phyloP scores from a whole-genome alignment of 1,140 invertebrate species.

The Megalonaias nervosa region DNA sequence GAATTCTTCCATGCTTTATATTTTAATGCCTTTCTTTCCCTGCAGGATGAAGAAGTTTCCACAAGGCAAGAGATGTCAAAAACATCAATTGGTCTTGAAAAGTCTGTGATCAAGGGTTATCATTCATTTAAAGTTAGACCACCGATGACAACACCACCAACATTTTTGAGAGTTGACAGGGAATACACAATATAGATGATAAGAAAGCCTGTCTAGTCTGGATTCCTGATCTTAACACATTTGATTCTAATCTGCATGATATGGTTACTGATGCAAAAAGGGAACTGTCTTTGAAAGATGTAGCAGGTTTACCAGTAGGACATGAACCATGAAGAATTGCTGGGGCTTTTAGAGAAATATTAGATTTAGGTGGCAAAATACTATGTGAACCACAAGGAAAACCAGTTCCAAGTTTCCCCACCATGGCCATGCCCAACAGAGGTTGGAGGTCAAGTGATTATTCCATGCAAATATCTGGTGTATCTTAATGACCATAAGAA shows the following conservation, averaged over 20 bases:
- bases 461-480: too few species aligned
- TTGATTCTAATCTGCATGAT: background rate
- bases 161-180: conserved; percentile 7
- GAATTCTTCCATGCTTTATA: too few species aligned
- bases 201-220: conserved; percentile 18
- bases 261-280: conserved; percentile 21
- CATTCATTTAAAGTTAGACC: conserved; percentile 11
- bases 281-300: conserved; percentile 1
- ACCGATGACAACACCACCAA: conserved; percentile 3
- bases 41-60: too few species aligned
- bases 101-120: conserved; percentile 21
- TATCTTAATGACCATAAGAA: too few species aligned
- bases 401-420: conserved; percentile 18
- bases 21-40: too few species aligned
- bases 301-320: conserved; percentile 19
- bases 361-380: conserved; percentile 14
- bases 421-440: conserved; percentile 20
- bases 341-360: background rate
- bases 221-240: conserved; percentile 10
- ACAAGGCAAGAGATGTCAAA: too few species aligned
- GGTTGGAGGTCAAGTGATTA: conserved; percentile 7
- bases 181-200: conserved; percentile 6
- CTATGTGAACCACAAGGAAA: conserved; percentile 4
- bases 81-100: background rate
- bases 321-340: conserved; percentile 27